Evolutionary conservation across 37 sponge, comb jelly and placozoan species (phyloP), one percentile per base, ranked within the genome.

Genomic region (Beroe forskalii): DNA sequence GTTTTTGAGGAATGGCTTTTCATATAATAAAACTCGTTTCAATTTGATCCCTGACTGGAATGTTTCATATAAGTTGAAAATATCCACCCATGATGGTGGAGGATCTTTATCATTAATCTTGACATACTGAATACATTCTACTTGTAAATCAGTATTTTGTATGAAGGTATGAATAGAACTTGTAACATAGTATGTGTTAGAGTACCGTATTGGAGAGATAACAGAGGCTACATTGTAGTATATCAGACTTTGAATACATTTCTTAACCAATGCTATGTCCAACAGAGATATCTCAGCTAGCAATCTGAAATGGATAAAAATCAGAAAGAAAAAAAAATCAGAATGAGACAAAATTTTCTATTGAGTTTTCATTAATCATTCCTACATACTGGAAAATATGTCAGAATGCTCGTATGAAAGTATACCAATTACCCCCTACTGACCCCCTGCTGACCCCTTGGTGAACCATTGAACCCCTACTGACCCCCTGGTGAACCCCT

Each of bases 31-130:
- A 1, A 80, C 30, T 38, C 35, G 24, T 27, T 80, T 80, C n/a
- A 80, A 48, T 44, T 80, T 41, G 22, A 80, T 80, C n/a, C 86
- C 86, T 4, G 86, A 44, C 55, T 80, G 86, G 42, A 80, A 80
- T n/a, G 86, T 80, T 25, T 80, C 55, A 42, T 80, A 80, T 9
- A 80, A 37, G 40, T 80, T 80, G 35, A 80, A 80, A 9, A 80
- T 41, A 38, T 38, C 86, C 55, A 33, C 86, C 86, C 86, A 80
- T 6, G 55, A 44, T 6, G 86, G 86, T 4, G 40, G 28, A 0
- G 55, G 86, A 6, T 80, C 37, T 23, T 38, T 24, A 8, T 41
- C 44, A 80, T 41, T 22, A 19, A 80, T 80, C n/a, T 23, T 44
- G 3, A 80, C 55, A 25, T 80, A 80, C 25, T 80, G n/a, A 80